Percentiles rank a stretch among this genome's conserved stretches.
These are phyloP conservation scores for Pseudomyrmex gracilis DNA, from an alignment of 1,140 invertebrate species.

Conservation along the genomic window DNA sequence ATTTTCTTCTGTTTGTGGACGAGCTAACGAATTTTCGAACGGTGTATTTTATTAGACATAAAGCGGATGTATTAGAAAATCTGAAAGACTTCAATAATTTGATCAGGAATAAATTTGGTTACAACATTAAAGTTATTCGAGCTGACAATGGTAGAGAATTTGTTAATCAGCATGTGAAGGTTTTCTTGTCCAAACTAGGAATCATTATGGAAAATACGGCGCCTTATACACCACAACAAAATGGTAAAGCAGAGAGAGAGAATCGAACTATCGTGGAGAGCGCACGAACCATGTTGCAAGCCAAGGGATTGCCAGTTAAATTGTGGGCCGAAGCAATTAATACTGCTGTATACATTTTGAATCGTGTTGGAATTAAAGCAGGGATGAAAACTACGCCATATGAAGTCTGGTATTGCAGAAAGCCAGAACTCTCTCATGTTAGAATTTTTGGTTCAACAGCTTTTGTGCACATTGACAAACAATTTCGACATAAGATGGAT, in stretches of 20 bases:
- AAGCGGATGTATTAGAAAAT: constrained; percentile 60
- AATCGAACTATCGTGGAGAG: too few species aligned
- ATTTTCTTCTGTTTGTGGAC: neutral
- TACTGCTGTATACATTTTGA: neutral
- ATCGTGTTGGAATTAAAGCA: neutral
- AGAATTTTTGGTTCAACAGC: constrained; percentile 29
- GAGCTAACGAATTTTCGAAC: neutral
- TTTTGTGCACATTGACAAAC: constrained; percentile 51
- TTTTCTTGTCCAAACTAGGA: constrained; percentile 54
- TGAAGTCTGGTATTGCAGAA: neutral
- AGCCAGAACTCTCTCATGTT: neutral
- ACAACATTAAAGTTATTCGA: constrained; percentile 57
- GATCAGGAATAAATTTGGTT: constrained; percentile 62
- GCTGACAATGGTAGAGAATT: constrained; percentile 68
- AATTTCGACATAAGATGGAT: constrained; percentile 56
- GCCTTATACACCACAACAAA: constrained; percentile 82
- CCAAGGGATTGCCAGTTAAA: constrained; percentile 30
- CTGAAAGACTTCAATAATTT: constrained; percentile 61
- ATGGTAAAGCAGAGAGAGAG: constrained; percentile 80
- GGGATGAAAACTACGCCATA: neutral
- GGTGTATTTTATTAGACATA: constrained; percentile 63
- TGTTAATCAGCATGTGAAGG: constrained; percentile 34
- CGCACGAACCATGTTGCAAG: too few species aligned
- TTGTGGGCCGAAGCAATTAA: constrained; percentile 35
- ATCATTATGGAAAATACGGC: constrained; percentile 70